Conservation (phyloP, 2,797 vertebrate species). For the Pempheris klunzingeri region DNA sequence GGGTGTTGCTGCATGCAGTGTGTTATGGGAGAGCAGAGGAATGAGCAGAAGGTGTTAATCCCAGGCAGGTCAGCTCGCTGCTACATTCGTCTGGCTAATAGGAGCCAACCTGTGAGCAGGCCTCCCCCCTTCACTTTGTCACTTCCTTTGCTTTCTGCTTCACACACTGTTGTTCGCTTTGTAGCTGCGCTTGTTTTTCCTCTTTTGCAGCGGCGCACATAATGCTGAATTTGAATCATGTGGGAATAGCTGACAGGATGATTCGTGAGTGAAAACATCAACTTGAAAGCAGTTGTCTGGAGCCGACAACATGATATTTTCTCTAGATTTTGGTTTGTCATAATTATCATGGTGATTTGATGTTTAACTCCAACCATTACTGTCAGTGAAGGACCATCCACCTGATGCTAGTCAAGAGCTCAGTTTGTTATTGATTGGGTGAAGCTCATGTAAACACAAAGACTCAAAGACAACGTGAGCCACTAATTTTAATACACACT, state of each 20-base stretch:
- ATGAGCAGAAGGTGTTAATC: constrained; percentile 56
- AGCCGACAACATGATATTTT: not conserved
- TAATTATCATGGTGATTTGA: not conserved
- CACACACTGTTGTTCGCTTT: not conserved
- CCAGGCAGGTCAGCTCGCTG: constrained; percentile 40
- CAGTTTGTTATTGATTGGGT: not conserved
- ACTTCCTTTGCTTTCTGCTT: constrained; percentile 11
- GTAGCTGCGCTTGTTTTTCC: not conserved
- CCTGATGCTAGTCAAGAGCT: not conserved
- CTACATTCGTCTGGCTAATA: constrained; percentile 20
- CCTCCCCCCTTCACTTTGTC: constrained; percentile 23
- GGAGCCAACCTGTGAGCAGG: constrained; percentile 28
- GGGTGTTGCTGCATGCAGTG: constrained; percentile 2
- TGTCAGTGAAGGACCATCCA: not conserved
- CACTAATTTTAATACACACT: not conserved
- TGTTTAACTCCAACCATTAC: not conserved
- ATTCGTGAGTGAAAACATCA: constrained; percentile 9
- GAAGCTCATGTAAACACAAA: not conserved
- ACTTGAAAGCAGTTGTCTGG: constrained; percentile 3
- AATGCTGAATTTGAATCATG: constrained; percentile 11
- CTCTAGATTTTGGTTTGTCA: not conserved
- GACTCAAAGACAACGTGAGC: not conserved
- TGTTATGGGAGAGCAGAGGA: constrained; percentile 34
- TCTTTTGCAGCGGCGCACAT: not conserved
- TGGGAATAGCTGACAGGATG: constrained; percentile 23